Evolutionary conservation across 2,113 vertebrate species (phyloP).

Genomic region (mouse (Mus musculus)): GRCm39 chr11:38152001-38152500

Average conservation of each 20-base stretch:
- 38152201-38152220: no score
- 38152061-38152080: neutral
- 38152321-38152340: neutral
- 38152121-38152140: neutral
- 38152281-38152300: neutral
- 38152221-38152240: neutral
- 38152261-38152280: no score
- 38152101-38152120: neutral
- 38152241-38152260: neutral
- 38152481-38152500: neutral
- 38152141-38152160: neutral
- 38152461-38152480: neutral
- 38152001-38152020: neutral
- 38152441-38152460: neutral
- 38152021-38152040: neutral
- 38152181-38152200: neutral
- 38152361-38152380: no score
- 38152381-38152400: neutral
- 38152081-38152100: no score
- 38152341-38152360: neutral
- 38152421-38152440: no score
- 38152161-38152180: neutral
- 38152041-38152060: no score
- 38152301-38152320: neutral
- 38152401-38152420: neutral